Conservation (phyloP, 2,797 vertebrate species). For the Momotus momota region DNA sequence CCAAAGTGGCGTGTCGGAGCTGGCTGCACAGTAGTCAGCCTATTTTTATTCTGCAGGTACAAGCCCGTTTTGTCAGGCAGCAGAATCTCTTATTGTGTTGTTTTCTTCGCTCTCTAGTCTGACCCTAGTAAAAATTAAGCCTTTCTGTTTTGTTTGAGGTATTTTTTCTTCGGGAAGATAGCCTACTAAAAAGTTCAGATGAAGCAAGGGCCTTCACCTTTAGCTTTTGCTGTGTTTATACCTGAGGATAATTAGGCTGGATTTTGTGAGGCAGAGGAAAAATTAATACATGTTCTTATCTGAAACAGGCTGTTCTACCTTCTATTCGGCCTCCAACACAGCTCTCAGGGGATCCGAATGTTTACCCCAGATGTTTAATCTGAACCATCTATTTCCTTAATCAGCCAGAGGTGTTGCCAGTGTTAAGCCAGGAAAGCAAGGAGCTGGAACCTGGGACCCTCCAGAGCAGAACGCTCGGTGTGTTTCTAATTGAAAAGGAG, state of each 20-base stretch:
- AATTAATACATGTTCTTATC: background rate
- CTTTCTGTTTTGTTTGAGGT: background rate
- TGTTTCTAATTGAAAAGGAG: background rate
- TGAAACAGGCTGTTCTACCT: background rate
- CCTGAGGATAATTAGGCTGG: background rate
- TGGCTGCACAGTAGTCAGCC: background rate
- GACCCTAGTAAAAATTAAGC: background rate
- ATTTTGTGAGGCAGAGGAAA: background rate
- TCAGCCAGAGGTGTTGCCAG: background rate
- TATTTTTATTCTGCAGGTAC: background rate
- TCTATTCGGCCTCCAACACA: background rate
- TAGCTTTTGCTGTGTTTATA: background rate
- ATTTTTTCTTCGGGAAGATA: background rate
- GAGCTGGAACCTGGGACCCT: background rate
- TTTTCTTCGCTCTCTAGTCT: background rate
- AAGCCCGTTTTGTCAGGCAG: background rate
- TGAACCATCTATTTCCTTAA: constrained; percentile 15
- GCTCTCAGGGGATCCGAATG: background rate
- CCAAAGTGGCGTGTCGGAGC: background rate
- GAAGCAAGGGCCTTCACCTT: background rate
- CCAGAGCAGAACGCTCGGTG: background rate
- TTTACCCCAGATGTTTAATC: constrained; percentile 10
- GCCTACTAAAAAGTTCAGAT: background rate
- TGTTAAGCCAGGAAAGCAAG: background rate
- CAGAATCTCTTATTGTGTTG: background rate